Evolutionary conservation across 2,888 invertebrate genomes (phyloP).

Genomic region (Drosophila prolongata): DNA sequence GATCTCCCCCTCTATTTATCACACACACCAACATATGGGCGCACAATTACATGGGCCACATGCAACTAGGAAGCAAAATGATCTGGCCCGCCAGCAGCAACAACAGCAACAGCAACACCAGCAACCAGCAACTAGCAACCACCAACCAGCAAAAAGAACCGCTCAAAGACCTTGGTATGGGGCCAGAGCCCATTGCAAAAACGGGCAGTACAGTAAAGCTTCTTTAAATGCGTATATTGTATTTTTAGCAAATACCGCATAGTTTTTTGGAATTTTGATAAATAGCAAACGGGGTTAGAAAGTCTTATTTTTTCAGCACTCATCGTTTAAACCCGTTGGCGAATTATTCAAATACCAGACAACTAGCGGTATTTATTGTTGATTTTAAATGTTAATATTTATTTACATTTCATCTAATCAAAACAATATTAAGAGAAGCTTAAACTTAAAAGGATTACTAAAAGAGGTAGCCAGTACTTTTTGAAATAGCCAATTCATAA

Average conservation of each 20-base stretch:
- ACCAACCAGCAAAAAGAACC: slow-evolving; percentile 41
- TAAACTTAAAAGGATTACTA: too few species aligned
- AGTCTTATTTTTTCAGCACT: too few species aligned
- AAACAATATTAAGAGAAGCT: too few species aligned
- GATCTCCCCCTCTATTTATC: slow-evolving; percentile 38
- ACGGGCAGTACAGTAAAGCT: slow-evolving; percentile 20
- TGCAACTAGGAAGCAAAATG: slow-evolving; percentile 81
- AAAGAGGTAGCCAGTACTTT: too few species aligned
- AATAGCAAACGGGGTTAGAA: too few species aligned
- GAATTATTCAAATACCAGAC: too few species aligned
- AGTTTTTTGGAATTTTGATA: too few species aligned
- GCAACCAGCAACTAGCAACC: slow-evolving; percentile 31
- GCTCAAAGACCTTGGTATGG: slow-evolving; percentile 75
- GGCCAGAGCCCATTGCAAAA: slow-evolving; percentile 53
- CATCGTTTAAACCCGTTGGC: too few species aligned
- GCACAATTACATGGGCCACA: slow-evolving; percentile 72
- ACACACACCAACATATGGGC: slow-evolving; percentile 36
- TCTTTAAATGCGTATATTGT: neutral
- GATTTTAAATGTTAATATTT: too few species aligned
- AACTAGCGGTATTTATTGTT: too few species aligned
- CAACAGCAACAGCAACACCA: slow-evolving; percentile 29
- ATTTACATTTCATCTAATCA: too few species aligned
- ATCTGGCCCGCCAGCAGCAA: slow-evolving; percentile 72
- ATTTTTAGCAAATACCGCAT: neutral
- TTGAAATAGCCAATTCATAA: too few species aligned